Conservation (phyloP, 2,113 vertebrate genomes). For the Callionymus lyra region DNA sequence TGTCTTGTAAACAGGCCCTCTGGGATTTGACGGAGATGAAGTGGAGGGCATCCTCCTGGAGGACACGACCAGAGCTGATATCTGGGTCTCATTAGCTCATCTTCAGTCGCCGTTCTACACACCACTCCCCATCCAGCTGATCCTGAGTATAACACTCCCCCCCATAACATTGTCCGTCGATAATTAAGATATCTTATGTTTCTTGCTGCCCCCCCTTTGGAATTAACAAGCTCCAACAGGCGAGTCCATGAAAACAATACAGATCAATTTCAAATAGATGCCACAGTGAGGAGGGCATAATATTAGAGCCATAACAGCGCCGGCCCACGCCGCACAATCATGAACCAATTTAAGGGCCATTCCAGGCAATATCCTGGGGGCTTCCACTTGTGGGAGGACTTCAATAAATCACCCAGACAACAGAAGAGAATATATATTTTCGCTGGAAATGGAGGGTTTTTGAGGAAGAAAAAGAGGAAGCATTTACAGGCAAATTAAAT, state of each 20-base stretch:
- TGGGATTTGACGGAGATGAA: conserved; percentile 68
- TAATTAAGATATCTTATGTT: too few species aligned
- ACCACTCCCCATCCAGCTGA: conserved; percentile 47
- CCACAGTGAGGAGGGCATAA: conserved; percentile 62
- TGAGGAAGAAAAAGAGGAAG: conserved; percentile 23
- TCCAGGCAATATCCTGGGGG: conserved; percentile 74
- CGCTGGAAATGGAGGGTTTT: conserved; percentile 54
- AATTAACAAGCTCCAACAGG: conserved; percentile 65
- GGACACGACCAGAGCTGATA: conserved; percentile 63
- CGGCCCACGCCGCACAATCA: conserved; percentile 69
- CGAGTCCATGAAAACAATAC: conserved; percentile 63
- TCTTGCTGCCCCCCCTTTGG: conserved; percentile 9
- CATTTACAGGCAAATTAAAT: conserved; percentile 52
- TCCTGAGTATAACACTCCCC: too few species aligned
- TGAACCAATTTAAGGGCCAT: conserved; percentile 77
- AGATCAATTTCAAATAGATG: conserved; percentile 73
- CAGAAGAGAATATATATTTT: conserved; percentile 71
- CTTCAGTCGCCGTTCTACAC: conserved; percentile 67
- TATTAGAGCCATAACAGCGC: conserved; percentile 64
- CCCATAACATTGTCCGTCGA: too few species aligned
- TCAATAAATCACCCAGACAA: conserved; percentile 76
- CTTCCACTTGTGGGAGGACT: conserved; percentile 71
- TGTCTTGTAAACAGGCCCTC: conserved; percentile 70
- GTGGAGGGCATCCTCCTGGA: conserved; percentile 57
- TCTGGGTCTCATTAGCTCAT: conserved; percentile 74